phyloP scores from a whole-genome alignment of 2,113 vertebrate species.

The Oceanodroma tethys region DNA sequence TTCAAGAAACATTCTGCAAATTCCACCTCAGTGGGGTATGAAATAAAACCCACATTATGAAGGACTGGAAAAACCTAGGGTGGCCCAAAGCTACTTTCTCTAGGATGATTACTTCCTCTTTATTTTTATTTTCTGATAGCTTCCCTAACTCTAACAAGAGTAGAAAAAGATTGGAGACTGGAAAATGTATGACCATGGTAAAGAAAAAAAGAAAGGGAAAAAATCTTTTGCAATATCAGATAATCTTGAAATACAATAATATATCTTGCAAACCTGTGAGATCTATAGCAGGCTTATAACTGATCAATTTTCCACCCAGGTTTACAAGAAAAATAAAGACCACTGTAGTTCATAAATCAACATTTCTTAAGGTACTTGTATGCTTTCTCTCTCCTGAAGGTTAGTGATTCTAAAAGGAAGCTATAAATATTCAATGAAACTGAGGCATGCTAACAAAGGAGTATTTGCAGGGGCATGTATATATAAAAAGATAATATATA shows the following conservation, averaged over 20 bases:
- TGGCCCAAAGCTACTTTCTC: conserved; percentile 71
- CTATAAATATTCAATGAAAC: background rate
- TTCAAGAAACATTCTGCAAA: conserved; percentile 68
- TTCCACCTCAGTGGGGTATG: conserved; percentile 57
- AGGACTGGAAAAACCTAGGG: conserved; percentile 69
- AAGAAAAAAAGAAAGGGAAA: background rate
- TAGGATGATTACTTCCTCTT: conserved; percentile 75
- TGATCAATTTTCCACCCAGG: conserved; percentile 67
- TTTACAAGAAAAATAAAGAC: conserved; percentile 65
- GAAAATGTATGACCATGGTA: conserved; percentile 34
- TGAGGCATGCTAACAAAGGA: background rate
- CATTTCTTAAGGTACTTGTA: conserved; percentile 21
- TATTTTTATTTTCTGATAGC: conserved; percentile 66
- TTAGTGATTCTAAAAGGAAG: conserved; percentile 39
- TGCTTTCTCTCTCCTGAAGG: conserved; percentile 14
- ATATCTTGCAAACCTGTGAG: conserved; percentile 48
- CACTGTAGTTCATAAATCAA: conserved; percentile 62
- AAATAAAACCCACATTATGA: conserved; percentile 70
- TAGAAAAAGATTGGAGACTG: conserved; percentile 20
- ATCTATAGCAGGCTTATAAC: conserved; percentile 59
- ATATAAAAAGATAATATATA: background rate
- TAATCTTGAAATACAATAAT: conserved; percentile 65
- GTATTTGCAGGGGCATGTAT: background rate
- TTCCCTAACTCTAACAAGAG: conserved; percentile 69
- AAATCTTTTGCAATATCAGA: conserved; percentile 47